These are phyloP conservation scores for Caracal caracal DNA, from an alignment of 2,113 vertebrate species.

Conservation along the genomic window DNA sequence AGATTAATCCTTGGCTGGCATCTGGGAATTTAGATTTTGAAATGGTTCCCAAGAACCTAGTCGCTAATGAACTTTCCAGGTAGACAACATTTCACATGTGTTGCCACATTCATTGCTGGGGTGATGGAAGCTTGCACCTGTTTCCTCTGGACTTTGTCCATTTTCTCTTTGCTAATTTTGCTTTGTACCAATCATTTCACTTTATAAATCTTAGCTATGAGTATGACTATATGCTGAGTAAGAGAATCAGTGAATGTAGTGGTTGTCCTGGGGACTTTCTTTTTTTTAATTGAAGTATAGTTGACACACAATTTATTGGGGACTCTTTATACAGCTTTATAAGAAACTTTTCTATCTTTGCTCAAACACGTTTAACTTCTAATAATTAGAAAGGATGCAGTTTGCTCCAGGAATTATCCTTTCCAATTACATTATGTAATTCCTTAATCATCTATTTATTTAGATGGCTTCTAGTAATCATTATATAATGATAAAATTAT, in stretches of 20 bases:
- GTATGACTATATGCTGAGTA: background rate
- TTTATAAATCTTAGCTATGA: background rate
- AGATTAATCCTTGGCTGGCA: background rate
- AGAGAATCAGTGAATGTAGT: background rate
- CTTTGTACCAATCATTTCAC: background rate
- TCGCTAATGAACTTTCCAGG: background rate
- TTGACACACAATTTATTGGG: background rate
- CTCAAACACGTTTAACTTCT: background rate
- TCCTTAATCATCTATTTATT: background rate
- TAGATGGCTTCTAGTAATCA: background rate
- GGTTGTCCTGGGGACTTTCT: background rate
- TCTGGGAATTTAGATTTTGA: background rate
- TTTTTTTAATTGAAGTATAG: background rate
- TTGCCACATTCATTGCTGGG: background rate
- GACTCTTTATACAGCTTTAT: background rate
- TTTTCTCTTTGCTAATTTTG: background rate
- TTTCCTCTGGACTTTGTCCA: background rate
- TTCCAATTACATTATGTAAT: background rate
- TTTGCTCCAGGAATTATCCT: background rate
- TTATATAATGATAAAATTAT: background rate
- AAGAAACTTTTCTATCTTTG: background rate
- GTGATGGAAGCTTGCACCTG: background rate
- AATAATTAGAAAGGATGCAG: background rate
- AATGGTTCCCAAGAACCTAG: background rate
- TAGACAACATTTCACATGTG: background rate